Base-by-base conservation (phyloP, 2,797 vertebrate genomes). In the Xenentodon cancila region DNA sequence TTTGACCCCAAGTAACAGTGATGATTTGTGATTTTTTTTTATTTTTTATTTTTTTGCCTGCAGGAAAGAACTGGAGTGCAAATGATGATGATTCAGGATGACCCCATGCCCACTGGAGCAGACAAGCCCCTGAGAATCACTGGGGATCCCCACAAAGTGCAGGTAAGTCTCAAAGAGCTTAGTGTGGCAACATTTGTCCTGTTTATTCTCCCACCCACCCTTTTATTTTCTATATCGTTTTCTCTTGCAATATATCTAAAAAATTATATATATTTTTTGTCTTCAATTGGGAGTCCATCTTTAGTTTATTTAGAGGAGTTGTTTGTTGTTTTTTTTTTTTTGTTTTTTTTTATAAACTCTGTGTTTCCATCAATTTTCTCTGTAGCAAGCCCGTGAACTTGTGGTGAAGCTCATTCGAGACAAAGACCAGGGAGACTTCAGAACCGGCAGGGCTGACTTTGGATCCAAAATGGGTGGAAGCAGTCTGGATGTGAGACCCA, bases 61-160 rank as follows among this genome's bases (percentile, higher is more conserved):
- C 91, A 99, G 98, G 97, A 99, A 91, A 95, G 96, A 86, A 97
- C 97, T 17, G 97, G 98, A 56, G 98, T 99, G 86, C 98, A 99
- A 89, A 99, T 99, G 98, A 96, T 99, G 54, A 99, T 99, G 97
- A 99, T 99, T 89, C 98, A 99, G 90, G 96, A 98, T 2, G 98
- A 97, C 74, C 97, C 98, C 0, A 91, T 98, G 91, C 97, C 97
- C 42, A 99, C 97, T 1, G 98, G 98, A 84, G 96, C 97, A 58
- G 98, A 99, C 91, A 99, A 99, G 88, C 97, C 97, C 71, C 94
- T 99, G 80, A 96, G 98, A 84, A 98, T 99, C 92, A 96, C 96
- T 27, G 98, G 98, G 74, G 98, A 99, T 88, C 95, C 96, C 40
- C 97, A 96, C 87, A 99, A 98, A 97, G 97, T 99, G 34, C 98